A percentile compares a stretch with the other conserved stretches of the same genome.
These are phyloP conservation scores for Habroteleia sp. DNA, from an alignment of 2,888 invertebrate species.

Conservation along the genomic window DNA sequence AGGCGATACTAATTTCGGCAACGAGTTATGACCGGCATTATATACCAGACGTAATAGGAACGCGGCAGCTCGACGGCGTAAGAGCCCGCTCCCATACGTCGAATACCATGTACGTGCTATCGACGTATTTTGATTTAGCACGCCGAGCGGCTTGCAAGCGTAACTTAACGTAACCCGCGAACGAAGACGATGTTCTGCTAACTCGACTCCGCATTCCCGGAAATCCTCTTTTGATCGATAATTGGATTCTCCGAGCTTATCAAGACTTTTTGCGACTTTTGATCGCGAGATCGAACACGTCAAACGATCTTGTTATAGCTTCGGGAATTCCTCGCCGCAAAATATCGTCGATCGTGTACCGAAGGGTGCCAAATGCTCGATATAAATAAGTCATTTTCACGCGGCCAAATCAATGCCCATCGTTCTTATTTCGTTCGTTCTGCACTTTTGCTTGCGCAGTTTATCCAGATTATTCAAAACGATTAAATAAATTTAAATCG, in stretches of 20 bases:
- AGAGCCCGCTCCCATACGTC: constrained; percentile 4
- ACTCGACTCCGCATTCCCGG: constrained; percentile 27
- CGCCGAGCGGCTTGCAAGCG: constrained; percentile 2
- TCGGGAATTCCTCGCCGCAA: constrained; percentile 35
- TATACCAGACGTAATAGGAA: constrained; percentile 50
- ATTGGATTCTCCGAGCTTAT: constrained; percentile 53
- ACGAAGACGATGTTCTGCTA: constrained; percentile 19
- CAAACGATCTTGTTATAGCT: constrained; percentile 50
- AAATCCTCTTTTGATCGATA: constrained; percentile 63
- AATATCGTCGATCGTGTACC: constrained; percentile 40
- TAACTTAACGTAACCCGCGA: constrained; percentile 8
- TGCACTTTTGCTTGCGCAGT: too few relatives aligned
- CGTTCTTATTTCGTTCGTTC: too few relatives aligned
- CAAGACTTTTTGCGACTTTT: constrained; percentile 46
- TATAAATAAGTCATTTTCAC: constrained; percentile 39
- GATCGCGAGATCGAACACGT: constrained; percentile 38
- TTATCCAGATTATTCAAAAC: too few relatives aligned
- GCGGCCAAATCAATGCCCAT: constrained; percentile 18
- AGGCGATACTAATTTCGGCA: constrained; percentile 76
- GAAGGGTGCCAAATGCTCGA: constrained; percentile 14
- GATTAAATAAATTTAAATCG: too few relatives aligned
- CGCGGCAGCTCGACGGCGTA: neutral
- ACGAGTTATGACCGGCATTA: constrained; percentile 72
- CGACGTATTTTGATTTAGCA: constrained; percentile 61
- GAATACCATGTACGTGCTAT: constrained; percentile 42